Evolutionary conservation across 2,797 vertebrate genomes (phyloP), one percentile per base, ranked within the genome.

Genomic region (Hapalemur alaotrensis): DNA sequence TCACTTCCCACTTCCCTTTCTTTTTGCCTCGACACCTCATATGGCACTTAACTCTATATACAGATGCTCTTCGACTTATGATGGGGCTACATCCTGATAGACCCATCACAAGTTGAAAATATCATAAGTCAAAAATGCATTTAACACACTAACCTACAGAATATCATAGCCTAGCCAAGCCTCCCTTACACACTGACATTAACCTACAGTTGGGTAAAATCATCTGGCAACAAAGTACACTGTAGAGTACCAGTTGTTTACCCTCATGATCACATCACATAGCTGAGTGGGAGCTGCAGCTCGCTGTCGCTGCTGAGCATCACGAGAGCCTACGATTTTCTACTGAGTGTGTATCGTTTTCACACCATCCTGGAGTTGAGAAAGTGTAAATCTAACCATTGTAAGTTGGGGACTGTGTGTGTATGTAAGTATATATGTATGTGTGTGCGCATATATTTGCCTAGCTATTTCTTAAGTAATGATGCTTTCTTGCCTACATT

Each of bases 1-100:
- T 70, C 92, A 54, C 28, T 46, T 93, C 73, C 22, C 20, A 52
- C 10, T 95, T 96, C 95, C 63, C 52, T 95, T 48, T 46, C 57
- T 96, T 35, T 43, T 75, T 80, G 32, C 41, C 54, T 54, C 9
- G 3, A 10, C 28, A 52, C 28, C 41, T 65, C 72, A 69, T 12
- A 46, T 93, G 28, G 48, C 65, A 76, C 41, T 94, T 30, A 2
- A 32, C 92, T 92, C 25, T 86, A 57, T 46, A 10, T 41, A 30
- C 57, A 17, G 46, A n/a, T 35, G 20, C 72, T 52, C 48, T 50
- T 78, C 48, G 13, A 35, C 12, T 79, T 57, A 79, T 79, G 76
- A 38, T 57, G 48, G 48, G n/a, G 52, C 14, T 23, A 57, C 23
- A 13, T 25, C 22, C n/a, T 4, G 4, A 57, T 38, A 79, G 35